Conservation (phyloP, 2,797 vertebrate species). For the Ataeniobius toweri region DNA sequence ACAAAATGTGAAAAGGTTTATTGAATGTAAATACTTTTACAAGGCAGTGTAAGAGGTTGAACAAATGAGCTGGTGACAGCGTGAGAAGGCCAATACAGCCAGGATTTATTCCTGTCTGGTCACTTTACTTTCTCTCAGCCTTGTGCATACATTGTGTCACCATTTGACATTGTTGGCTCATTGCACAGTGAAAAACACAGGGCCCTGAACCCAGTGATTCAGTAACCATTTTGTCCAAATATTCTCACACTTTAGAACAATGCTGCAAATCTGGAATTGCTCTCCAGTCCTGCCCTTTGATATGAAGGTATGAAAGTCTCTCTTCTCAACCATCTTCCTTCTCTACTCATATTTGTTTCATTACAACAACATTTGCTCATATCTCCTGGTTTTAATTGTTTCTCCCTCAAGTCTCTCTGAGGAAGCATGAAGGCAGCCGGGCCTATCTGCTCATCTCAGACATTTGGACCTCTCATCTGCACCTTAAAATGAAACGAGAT, state of each 20-base stretch:
- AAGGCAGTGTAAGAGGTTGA: background rate
- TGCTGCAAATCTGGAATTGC: conserved; percentile 13
- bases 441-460: conserved; percentile 27
- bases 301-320: conserved; percentile 3
- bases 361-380: conserved; percentile 9
- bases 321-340: background rate
- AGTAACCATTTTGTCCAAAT: conserved; percentile 11
- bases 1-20: background rate
- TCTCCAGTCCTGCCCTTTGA: conserved; percentile 22
- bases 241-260: conserved; percentile 47
- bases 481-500: conserved; percentile 6
- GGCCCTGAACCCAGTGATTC: conserved; percentile 19
- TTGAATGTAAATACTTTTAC: background rate
- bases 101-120: conserved; percentile 23
- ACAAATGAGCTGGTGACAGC: conserved; percentile 23
- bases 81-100: conserved; percentile 58
- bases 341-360: conserved; percentile 15
- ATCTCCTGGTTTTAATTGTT: background rate
- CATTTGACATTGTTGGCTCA: conserved; percentile 43
- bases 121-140: conserved; percentile 48
- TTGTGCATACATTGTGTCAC: conserved; percentile 53
- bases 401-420: conserved; percentile 25
- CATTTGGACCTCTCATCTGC: conserved; percentile 30
- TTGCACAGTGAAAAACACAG: conserved; percentile 1
- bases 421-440: conserved; percentile 39